Evolutionary conservation across 2,888 invertebrate genomes (phyloP), one percentile per base, ranked within the genome.

Genomic region (Tineola bisselliella): DNA sequence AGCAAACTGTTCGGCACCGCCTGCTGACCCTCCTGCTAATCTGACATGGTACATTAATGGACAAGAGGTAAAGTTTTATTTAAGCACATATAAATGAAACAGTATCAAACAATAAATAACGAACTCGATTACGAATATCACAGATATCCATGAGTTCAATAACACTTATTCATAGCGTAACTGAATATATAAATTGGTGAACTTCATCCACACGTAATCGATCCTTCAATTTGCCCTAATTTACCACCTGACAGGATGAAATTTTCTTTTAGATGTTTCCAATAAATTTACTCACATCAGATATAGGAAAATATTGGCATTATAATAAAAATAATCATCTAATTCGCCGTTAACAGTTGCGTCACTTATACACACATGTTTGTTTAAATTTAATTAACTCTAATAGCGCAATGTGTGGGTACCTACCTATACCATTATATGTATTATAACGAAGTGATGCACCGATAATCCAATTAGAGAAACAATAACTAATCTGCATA

Each of bases 31-130:
- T 0, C 87, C 90, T 4, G 91, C 91, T 31, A 88, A 88, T 67
- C 87, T 93, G 64, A 90, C 89, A 66, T 93, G 93, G 88, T 81
- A 90, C 57, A 84, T 93, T 63, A 93, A 93, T 76, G 91, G 91
- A 74, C 90, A 90, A 75, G 83, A 86, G 82, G 86, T 84, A 71
- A 58, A 48, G 15, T 6, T 38, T 12, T 38, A 38, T 38, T n/a
- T 38, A 10, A 10, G 38, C 10, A 38, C 6, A 31, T 31, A 31
- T n/a, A n/a, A n/a, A n/a, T n/a, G n/a, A n/a, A n/a, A n/a, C n/a
- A n/a, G n/a, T n/a, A n/a, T n/a, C n/a, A n/a, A n/a, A n/a, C n/a
- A n/a, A n/a, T n/a, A n/a, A n/a, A n/a, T n/a, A n/a, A n/a, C n/a
- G n/a, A n/a, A n/a, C n/a, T n/a, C 25, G 25, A 25, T 25, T 25